Evolutionary conservation across 2,113 vertebrate species (phyloP).

Genomic region (Ariopsis seemanni): DNA sequence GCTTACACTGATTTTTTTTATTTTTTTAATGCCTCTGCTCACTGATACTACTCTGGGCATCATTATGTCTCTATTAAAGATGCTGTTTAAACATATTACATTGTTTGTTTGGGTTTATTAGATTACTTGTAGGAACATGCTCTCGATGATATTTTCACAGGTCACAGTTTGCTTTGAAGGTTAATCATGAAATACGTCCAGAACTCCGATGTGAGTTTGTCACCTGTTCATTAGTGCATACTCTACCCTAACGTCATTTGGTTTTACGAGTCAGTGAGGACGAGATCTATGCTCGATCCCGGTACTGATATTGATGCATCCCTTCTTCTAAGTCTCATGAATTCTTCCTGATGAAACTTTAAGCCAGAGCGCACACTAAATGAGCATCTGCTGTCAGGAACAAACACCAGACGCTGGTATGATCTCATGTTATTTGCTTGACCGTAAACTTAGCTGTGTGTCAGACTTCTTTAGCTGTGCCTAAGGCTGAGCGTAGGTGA

Average conservation of each 20-base stretch:
- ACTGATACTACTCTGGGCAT: neutral
- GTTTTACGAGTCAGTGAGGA: neutral
- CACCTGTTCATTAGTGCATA: neutral
- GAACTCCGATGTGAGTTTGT: neutral
- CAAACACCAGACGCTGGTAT: neutral
- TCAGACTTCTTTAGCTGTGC: conserved; percentile 3
- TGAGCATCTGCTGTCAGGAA: neutral
- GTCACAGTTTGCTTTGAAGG: neutral
- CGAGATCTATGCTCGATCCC: neutral
- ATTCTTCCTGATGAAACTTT: neutral
- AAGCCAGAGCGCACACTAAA: neutral
- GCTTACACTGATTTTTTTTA: neutral
- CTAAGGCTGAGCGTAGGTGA: conserved; percentile 4
- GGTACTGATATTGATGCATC: neutral
- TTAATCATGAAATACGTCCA: neutral
- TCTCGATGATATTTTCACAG: too few relatives aligned
- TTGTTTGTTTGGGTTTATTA: neutral
- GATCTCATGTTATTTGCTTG: neutral
- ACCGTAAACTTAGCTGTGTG: neutral
- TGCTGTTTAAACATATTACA: neutral
- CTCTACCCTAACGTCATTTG: neutral
- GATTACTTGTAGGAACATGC: neutral
- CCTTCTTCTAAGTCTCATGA: neutral
- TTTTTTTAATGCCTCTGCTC: neutral
- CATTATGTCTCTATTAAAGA: neutral